Conservation (phyloP, 2,888 invertebrate species). For the Pollenia amentaria region DNA sequence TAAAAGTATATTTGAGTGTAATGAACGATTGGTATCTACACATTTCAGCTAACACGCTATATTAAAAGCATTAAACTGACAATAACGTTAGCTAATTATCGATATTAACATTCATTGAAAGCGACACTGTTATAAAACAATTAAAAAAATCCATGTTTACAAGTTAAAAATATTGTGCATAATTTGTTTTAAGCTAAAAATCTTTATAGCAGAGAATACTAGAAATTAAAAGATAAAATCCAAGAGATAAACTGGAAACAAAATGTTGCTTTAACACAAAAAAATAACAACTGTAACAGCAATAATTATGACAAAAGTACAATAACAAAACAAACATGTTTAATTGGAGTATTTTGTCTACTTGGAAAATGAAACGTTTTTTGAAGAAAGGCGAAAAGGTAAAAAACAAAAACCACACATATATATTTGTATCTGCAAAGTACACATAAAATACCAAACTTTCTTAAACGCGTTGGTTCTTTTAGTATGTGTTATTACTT, state of each 20-base stretch:
- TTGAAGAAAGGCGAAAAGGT: slow-evolving; percentile 43
- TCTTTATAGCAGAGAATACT: no score
- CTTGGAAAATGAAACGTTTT: slow-evolving; percentile 55
- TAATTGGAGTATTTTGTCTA: slow-evolving; percentile 57
- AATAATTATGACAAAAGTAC: not conserved
- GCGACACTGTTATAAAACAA: not conserved
- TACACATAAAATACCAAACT: not conserved
- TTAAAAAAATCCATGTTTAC: not conserved
- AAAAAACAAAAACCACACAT: slow-evolving; percentile 2
- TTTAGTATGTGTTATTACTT: not conserved
- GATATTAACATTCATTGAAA: no score
- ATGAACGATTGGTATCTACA: not conserved
- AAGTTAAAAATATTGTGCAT: not conserved
- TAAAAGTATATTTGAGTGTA: not conserved
- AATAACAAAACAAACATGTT: slow-evolving; percentile 41
- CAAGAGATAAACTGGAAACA: not conserved
- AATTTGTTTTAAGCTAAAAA: no score
- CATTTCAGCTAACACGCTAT: not conserved
- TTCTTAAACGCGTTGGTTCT: not conserved
- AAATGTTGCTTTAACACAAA: no score
- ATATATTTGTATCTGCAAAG: not conserved
- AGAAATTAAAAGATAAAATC: not conserved
- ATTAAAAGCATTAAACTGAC: slow-evolving; percentile 4
- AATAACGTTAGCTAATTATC: not conserved
- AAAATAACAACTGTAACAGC: no score